Evolutionary conservation across 2,888 invertebrate species (phyloP).

Genomic region (Phlogophora meticulosa): DNA sequence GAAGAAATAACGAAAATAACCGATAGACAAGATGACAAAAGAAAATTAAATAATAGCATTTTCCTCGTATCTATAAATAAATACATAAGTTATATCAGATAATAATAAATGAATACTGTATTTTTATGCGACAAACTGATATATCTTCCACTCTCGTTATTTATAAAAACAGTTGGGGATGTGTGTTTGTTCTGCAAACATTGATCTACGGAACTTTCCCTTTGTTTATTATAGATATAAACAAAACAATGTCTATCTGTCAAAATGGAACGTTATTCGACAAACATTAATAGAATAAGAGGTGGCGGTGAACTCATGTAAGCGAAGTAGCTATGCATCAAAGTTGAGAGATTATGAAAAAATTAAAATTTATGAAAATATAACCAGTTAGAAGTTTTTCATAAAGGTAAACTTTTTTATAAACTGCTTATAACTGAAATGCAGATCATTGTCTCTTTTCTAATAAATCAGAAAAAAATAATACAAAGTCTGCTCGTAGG

Average conservation of each 20-base stretch:
- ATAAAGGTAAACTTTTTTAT: too few relatives aligned
- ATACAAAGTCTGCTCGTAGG: not conserved
- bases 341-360: not conserved
- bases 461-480: not conserved
- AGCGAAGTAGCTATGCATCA: not conserved
- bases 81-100: constrained; percentile 33
- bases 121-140: constrained; percentile 65
- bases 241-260: constrained; percentile 71
- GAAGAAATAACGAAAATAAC: not conserved
- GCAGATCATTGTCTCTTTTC: not conserved
- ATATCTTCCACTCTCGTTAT: constrained; percentile 72
- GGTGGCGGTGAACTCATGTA: not conserved
- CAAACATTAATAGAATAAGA: constrained; percentile 21
- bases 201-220: constrained; percentile 68
- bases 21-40: not conserved
- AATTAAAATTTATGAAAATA: too few relatives aligned
- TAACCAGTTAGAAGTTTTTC: too few relatives aligned
- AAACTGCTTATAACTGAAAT: too few relatives aligned
- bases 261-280: constrained; percentile 10
- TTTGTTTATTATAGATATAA: constrained; percentile 75
- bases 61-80: constrained; percentile 6
- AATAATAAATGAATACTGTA: constrained; percentile 60
- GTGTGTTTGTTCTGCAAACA: constrained; percentile 80
- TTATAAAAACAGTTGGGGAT: constrained; percentile 77
- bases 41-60: constrained; percentile 12